These are phyloP conservation scores for Plumapathes pennacea DNA, from an alignment of 92 coral and sea anemone species.

Conservation along the genomic window DNA sequence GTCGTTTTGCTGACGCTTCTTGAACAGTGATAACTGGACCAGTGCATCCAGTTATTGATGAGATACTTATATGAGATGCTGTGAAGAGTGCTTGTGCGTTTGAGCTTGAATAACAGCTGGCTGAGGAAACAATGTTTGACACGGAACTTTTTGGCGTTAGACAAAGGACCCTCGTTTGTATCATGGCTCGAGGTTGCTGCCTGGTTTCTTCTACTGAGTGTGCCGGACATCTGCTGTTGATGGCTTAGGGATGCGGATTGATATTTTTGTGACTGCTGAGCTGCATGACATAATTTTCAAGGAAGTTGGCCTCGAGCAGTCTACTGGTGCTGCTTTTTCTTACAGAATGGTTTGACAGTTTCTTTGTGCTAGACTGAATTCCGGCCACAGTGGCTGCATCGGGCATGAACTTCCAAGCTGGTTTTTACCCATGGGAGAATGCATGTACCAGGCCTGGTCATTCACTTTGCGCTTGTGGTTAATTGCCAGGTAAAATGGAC, in stretches of 20 bases:
- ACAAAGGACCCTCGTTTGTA: background rate
- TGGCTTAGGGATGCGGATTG: constrained; percentile 25
- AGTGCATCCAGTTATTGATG: background rate
- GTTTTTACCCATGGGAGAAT: constrained; percentile 3
- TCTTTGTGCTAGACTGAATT: background rate
- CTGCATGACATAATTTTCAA: constrained; percentile 30
- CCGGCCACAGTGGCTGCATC: constrained; percentile 10
- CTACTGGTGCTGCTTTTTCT: constrained; percentile 14
- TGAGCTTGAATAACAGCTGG: constrained; percentile 2
- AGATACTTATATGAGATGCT: background rate
- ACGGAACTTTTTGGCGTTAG: background rate
- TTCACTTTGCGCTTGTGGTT: constrained; percentile 3
- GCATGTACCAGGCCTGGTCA: constrained; percentile 8
- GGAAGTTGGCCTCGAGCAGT: constrained; percentile 23
- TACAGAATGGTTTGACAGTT: constrained; percentile 26
- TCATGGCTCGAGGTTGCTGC: background rate
- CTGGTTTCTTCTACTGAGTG: constrained; percentile 7
- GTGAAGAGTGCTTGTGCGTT: background rate
- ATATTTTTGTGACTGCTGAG: constrained; percentile 42
- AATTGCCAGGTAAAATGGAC: constrained; percentile 22
- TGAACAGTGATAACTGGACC: background rate
- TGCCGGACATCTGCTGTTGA: constrained; percentile 18
- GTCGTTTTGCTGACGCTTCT: background rate
- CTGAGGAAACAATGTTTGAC: background rate
- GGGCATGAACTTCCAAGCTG: constrained; percentile 17